phyloP scores from a whole-genome alignment of 2,888 invertebrate species.

The Hedychridium roseum region DNA sequence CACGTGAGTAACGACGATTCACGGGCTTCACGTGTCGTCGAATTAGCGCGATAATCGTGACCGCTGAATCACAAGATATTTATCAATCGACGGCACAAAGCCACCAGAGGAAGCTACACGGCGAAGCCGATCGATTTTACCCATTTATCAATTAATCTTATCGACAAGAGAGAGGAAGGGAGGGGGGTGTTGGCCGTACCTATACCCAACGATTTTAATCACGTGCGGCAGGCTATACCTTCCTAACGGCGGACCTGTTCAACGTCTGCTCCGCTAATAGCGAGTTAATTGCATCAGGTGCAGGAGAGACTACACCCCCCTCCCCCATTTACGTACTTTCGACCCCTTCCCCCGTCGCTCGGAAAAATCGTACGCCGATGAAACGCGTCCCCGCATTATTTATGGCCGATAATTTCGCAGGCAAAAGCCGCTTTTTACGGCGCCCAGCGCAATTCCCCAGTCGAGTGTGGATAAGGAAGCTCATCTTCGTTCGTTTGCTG shows the following conservation, averaged over 20 bases:
- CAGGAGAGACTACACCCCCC: slow-evolving; percentile 28
- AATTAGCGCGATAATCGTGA: slow-evolving; percentile 38
- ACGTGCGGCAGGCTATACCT: slow-evolving; percentile 40
- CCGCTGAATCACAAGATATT: slow-evolving; percentile 28
- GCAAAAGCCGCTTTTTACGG: no score
- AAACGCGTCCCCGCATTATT: no score
- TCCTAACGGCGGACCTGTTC: slow-evolving; percentile 42
- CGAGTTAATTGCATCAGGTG: slow-evolving; percentile 51
- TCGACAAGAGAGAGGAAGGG: slow-evolving; percentile 36
- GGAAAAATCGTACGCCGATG: slow-evolving; percentile 18
- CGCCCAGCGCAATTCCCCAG: no score
- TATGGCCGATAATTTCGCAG: no score
- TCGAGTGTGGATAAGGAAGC: no score
- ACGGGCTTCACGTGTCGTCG: slow-evolving; percentile 21
- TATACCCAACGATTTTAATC: slow-evolving; percentile 46
- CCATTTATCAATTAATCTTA: slow-evolving; percentile 53
- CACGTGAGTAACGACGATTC: slow-evolving; percentile 28
- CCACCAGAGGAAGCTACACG: slow-evolving; percentile 35
- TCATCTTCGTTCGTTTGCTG: no score
- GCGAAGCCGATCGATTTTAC: slow-evolving; percentile 38
- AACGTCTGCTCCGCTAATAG: slow-evolving; percentile 47
- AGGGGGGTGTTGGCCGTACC: slow-evolving; percentile 32
- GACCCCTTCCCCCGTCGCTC: slow-evolving; percentile 30
- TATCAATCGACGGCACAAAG: slow-evolving; percentile 32
- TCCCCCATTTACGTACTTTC: slow-evolving; percentile 36